phyloP scores from a whole-genome alignment of 2,113 vertebrate species.

The Gopherus evgoodei region DNA sequence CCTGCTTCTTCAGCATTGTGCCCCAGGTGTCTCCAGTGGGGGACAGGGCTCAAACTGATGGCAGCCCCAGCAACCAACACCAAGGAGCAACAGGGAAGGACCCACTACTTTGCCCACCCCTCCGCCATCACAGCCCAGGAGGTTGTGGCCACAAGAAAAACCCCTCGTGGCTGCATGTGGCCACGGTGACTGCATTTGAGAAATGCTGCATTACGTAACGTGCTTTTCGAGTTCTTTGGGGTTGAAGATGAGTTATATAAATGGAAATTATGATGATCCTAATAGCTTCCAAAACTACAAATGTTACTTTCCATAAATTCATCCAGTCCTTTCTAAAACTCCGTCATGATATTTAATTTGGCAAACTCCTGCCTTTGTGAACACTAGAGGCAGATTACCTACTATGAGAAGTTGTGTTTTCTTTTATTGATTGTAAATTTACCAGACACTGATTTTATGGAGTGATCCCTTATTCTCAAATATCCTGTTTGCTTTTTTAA shows the following conservation, averaged over 20 bases:
- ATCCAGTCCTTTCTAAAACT: background rate
- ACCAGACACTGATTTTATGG: background rate
- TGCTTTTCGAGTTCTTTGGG: background rate
- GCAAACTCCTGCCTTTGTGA: background rate
- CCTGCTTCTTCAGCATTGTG: no score
- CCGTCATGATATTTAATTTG: no score
- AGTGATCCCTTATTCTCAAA: background rate
- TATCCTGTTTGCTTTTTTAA: background rate
- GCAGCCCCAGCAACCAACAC: no score
- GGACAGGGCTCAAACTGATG: no score
- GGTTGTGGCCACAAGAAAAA: no score
- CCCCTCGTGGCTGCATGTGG: no score
- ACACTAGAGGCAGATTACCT: background rate
- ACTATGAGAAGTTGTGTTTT: background rate
- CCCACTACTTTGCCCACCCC: no score
- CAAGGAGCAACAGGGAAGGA: no score
- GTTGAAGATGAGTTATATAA: background rate
- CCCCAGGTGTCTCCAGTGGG: no score
- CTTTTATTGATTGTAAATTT: background rate
- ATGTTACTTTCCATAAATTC: background rate
- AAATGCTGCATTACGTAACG: background rate
- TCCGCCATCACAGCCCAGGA: no score
- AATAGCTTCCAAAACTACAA: background rate
- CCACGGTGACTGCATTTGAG: no score
- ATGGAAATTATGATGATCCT: background rate